Evolutionary conservation across 2,888 invertebrate genomes (phyloP).

Genomic region (Hirtodrosophila confusa): DNA sequence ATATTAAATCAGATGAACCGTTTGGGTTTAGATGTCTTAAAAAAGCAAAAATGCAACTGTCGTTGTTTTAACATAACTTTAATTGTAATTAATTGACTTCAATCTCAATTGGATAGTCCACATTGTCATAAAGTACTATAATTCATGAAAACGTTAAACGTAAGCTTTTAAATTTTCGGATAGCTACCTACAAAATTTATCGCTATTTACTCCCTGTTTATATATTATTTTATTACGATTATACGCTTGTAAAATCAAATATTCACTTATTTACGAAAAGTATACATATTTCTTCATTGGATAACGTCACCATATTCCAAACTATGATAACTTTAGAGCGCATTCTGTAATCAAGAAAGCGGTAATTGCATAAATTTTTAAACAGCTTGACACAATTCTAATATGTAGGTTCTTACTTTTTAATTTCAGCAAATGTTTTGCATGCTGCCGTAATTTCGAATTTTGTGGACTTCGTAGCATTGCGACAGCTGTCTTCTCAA

Average conservation of each 20-base stretch:
- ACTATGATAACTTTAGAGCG: constrained; percentile 51
- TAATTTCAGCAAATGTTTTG: constrained; percentile 46
- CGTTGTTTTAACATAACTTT: not conserved
- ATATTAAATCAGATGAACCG: no score
- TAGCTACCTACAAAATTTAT: no score
- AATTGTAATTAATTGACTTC: not conserved
- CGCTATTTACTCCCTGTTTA: constrained; percentile 4
- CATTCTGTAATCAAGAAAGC: constrained; percentile 41
- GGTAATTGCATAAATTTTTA: not conserved
- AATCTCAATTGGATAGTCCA: not conserved
- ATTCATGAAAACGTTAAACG: not conserved
- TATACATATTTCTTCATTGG: not conserved
- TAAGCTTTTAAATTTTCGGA: no score
- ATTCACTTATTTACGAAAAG: not conserved
- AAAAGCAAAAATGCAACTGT: no score
- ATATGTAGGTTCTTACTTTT: constrained; percentile 47
- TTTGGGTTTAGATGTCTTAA: no score
- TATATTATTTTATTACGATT: constrained; percentile 7
- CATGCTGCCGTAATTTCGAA: constrained; percentile 41
- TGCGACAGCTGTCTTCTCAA: constrained; percentile 55
- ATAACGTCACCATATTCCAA: not conserved
- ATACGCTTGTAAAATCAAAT: no score
- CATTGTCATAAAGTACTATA: not conserved
- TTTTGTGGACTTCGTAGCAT: constrained; percentile 49
- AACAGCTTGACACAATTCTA: not conserved